Conservation (phyloP, 35 echinoderm and acorn worm species). For the Heliocidaris erythrogramma region DNA sequence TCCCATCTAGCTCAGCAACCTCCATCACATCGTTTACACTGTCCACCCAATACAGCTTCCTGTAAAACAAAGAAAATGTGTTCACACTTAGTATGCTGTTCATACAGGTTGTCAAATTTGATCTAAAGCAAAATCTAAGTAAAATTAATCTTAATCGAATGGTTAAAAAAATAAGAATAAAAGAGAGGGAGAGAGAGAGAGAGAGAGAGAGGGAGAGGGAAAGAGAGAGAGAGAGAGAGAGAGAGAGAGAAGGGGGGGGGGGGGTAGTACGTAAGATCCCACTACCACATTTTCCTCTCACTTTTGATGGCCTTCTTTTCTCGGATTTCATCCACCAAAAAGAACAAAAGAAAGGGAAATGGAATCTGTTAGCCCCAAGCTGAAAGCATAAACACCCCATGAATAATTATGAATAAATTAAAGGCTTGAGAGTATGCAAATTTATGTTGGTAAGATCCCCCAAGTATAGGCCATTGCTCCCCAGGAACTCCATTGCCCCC, state of each 20-base stretch:
- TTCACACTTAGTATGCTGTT: not conserved
- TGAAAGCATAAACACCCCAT: too few relatives aligned
- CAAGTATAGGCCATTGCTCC: too few relatives aligned
- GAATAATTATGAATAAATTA: too few relatives aligned
- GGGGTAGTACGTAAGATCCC: not conserved
- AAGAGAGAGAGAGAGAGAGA: too few relatives aligned
- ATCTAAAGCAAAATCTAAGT: too few relatives aligned
- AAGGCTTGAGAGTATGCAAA: too few relatives aligned
- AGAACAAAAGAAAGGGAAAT: not conserved
- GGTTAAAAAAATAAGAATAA: not conserved
- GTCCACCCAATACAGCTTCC: conserved; percentile 92
- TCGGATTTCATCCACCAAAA: too few relatives aligned
- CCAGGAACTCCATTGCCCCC: not conserved
- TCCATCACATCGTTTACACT: conserved; percentile 73
- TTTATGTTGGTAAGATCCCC: too few relatives aligned
- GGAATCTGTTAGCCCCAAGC: too few relatives aligned
- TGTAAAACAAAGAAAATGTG: conserved; percentile 25
- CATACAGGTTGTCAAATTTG: too few relatives aligned
- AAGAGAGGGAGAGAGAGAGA: not conserved
- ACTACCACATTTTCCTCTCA: not conserved
- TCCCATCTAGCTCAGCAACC: conserved; percentile 89
- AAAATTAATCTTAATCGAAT: not conserved
- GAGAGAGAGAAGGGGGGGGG: too few relatives aligned
- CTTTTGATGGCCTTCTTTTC: too few relatives aligned
- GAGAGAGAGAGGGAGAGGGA: not conserved